phyloP scores from a whole-genome alignment of 2,797 vertebrate species.

The Gadopsis bispinosus region DNA sequence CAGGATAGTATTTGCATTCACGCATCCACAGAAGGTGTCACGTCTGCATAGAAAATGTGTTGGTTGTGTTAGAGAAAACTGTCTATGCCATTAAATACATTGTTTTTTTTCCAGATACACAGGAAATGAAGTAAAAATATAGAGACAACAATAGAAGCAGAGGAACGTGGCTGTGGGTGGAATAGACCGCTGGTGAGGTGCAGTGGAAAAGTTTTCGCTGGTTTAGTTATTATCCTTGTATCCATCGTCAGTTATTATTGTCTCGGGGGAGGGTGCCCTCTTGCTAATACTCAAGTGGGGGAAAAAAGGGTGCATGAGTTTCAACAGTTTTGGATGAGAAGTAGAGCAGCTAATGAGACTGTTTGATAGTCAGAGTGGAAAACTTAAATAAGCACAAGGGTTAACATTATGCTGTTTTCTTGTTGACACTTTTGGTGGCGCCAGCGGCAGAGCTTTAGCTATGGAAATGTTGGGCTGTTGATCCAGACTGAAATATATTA shows the following conservation, averaged over 20 bases:
- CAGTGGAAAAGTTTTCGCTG: constrained; percentile 12
- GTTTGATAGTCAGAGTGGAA: neutral
- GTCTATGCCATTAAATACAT: constrained; percentile 1
- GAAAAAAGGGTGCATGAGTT: neutral
- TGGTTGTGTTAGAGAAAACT: neutral
- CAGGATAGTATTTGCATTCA: neutral
- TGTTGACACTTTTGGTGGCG: neutral
- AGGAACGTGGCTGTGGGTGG: constrained; percentile 15
- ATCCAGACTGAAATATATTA: neutral
- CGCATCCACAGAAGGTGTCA: neutral
- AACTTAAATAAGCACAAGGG: neutral
- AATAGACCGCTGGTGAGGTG: neutral
- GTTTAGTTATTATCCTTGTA: constrained; percentile 10
- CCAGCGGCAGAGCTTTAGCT: neutral
- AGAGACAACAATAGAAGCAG: constrained; percentile 7
- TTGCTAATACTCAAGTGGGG: neutral
- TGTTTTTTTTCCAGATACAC: constrained; percentile 1
- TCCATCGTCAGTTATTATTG: neutral
- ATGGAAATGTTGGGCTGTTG: neutral
- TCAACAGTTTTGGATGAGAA: neutral
- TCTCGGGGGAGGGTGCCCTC: neutral
- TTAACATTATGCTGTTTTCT: neutral
- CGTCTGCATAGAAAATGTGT: neutral
- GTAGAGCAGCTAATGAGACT: neutral
- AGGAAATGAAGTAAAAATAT: constrained; percentile 12